Evolutionary conservation across 2,113 vertebrate genomes (phyloP).

Genomic region (Crypturellus undulatus): DNA sequence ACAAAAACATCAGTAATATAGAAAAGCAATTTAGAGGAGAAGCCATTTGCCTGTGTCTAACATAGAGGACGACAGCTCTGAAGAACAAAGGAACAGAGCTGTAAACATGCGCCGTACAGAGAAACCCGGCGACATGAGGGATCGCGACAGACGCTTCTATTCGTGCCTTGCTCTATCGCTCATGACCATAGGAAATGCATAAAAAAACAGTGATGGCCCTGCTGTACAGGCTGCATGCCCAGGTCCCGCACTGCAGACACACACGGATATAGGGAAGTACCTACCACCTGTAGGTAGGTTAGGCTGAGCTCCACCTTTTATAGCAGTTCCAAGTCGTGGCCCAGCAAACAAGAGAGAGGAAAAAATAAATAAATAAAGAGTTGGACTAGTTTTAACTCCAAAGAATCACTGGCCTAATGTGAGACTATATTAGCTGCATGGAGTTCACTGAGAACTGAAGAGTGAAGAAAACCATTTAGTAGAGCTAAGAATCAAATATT

Average conservation of each 20-base stretch:
- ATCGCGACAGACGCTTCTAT: background rate
- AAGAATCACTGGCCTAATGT: background rate
- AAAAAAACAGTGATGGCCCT: background rate
- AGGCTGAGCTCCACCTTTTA: background rate
- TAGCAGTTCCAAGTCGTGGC: background rate
- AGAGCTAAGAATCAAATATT: background rate
- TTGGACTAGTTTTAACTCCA: background rate
- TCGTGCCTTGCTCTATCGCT: background rate
- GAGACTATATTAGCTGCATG: background rate
- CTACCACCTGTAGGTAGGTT: background rate
- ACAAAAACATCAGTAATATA: slow-evolving; percentile 17
- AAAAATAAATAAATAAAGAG: background rate
- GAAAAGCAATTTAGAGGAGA: slow-evolving; percentile 11
- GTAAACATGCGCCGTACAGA: background rate
- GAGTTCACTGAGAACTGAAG: background rate
- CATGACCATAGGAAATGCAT: background rate
- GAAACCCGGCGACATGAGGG: background rate
- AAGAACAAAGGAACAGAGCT: background rate
- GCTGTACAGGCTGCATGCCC: background rate
- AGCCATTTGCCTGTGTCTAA: background rate
- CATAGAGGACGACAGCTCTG: background rate
- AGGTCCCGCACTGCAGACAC: background rate
- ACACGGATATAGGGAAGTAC: background rate
- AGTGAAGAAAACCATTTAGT: background rate
- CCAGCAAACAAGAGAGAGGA: background rate